A percentile compares a stretch with the other conserved stretches of the same genome.
Evolutionary conservation across 2,797 vertebrate species (phyloP).

Genomic region (Amphiprion clarkii): DNA sequence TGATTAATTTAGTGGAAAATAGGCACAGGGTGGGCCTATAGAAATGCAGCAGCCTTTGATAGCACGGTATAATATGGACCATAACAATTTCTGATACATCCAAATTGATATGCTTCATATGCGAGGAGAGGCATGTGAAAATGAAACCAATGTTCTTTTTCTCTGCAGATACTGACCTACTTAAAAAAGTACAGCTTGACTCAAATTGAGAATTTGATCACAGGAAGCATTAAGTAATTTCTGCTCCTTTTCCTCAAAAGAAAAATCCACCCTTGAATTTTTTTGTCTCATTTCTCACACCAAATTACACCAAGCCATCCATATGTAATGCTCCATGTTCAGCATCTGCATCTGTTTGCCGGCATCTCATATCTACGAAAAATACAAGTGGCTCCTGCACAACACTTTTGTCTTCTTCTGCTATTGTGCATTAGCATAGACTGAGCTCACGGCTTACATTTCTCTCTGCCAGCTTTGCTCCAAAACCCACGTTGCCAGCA

Average conservation of each 20-base stretch:
- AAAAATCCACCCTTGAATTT: conserved; percentile 28
- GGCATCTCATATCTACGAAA: conserved; percentile 56
- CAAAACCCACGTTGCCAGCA: conserved; percentile 66
- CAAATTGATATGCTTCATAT: conserved; percentile 45
- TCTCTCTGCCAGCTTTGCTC: conserved; percentile 61
- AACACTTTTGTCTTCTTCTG: conserved; percentile 63
- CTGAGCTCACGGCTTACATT: conserved; percentile 62
- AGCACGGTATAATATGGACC: conserved; percentile 36
- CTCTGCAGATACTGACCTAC: conserved; percentile 64
- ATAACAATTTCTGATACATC: conserved; percentile 48
- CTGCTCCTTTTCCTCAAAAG: conserved; percentile 34
- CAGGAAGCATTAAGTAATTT: conserved; percentile 52
- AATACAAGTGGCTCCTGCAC: conserved; percentile 50
- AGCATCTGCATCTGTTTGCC: conserved; percentile 56
- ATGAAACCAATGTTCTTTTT: conserved; percentile 62
- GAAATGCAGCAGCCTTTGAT: conserved; percentile 54
- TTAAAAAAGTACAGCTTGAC: conserved; percentile 51
- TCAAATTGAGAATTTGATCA: conserved; percentile 64
- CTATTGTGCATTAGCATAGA: conserved; percentile 65
- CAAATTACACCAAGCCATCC: conserved; percentile 63
- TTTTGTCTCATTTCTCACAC: conserved; percentile 41
- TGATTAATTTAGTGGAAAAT: conserved; percentile 77
- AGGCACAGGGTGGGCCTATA: conserved; percentile 32
- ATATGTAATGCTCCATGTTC: conserved; percentile 66
- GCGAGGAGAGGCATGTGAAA: conserved; percentile 58